Evolutionary conservation across 1,140 invertebrate genomes (phyloP), one percentile per base, ranked within the genome.

Genomic region (Euwallacea fornicatus): DNA sequence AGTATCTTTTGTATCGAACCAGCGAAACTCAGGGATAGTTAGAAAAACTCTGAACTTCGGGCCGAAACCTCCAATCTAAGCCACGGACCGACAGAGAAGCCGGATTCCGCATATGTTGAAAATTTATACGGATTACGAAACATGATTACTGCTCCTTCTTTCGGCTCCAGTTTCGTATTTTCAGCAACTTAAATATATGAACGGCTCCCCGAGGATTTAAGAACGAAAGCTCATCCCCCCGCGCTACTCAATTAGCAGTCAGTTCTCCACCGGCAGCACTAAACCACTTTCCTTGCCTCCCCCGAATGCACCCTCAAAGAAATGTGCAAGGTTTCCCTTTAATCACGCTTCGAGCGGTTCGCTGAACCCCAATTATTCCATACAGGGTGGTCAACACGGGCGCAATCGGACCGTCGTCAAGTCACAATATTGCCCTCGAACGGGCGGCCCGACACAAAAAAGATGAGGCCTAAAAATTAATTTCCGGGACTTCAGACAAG

Each of bases 161-260:
- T 56, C 16, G 54, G 54, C 8, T 56, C 8, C 54, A 15, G 54
- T 56, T 56, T 56, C 54, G 54, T 56, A 56, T 56, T 13, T 56
- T 56, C 54, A 56, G 54, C 54, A 15, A 56, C 54, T 56, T 56
- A 56, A 56, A 56, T 56, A 56, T 56, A 56, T 56, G 16, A 56
- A 16, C 54, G 54, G 9, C 16, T 56, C 54, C 11, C 54, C 11
- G 9, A 15, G 54, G 54, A 56, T 56, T 56, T 16, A 11, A 10
- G 54, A 9, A 56, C 11, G 16, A 56, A 56, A 56, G 54, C 16
- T 56, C 13, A 50, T 50, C 21, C 21, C 21, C 47, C 47, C 13
- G 13, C 47, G 47, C 47, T 13, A 50, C 47, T 10, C 47, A 50
- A 50, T 11, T 11, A 50, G 47, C 47, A 50, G 47, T 16, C 55